Evolutionary conservation across 2,888 invertebrate species (phyloP).

Genomic region (Mechanitis messenoides): DNA sequence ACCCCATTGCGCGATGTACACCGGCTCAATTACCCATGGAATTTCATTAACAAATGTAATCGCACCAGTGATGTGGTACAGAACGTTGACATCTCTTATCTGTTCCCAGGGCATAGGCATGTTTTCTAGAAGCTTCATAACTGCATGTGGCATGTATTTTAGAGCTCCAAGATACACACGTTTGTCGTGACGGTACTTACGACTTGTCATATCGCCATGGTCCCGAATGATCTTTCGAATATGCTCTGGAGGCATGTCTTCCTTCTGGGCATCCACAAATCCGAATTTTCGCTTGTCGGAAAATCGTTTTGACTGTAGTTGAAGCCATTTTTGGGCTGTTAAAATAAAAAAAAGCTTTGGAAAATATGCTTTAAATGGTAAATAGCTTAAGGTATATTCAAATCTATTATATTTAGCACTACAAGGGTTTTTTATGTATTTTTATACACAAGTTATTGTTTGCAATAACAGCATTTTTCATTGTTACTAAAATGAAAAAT

Average conservation of each 20-base stretch:
- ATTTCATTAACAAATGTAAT: conserved; percentile 99
- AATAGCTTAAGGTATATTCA: no score
- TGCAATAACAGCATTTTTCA: conserved; percentile 64
- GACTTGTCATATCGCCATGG: conserved; percentile 99
- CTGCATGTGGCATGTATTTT: conserved; percentile 99
- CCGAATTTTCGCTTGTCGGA: conserved; percentile 99
- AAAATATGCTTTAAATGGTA: background rate
- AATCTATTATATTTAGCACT: background rate
- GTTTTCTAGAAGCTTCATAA: conserved; percentile 98
- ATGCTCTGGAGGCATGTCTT: conserved; percentile 99
- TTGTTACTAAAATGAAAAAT: conserved; percentile 45
- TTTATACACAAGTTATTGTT: conserved; percentile 32
- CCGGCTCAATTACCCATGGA: conserved; percentile 99
- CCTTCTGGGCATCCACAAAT: conserved; percentile 99
- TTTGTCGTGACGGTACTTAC: conserved; percentile 99
- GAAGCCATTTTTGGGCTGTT: conserved; percentile 97
- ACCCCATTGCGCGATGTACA: conserved; percentile 99
- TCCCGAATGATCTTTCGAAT: conserved; percentile 99
- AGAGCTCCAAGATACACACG: conserved; percentile 97
- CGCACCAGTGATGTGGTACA: conserved; percentile 99
- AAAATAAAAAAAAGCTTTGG: background rate
- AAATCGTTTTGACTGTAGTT: conserved; percentile 98
- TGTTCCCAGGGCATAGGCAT: conserved; percentile 99
- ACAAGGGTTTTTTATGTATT: background rate
- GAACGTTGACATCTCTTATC: conserved; percentile 96